Conservation (phyloP, 2,113 vertebrate genomes). For the Cnemophilus loriae region DNA sequence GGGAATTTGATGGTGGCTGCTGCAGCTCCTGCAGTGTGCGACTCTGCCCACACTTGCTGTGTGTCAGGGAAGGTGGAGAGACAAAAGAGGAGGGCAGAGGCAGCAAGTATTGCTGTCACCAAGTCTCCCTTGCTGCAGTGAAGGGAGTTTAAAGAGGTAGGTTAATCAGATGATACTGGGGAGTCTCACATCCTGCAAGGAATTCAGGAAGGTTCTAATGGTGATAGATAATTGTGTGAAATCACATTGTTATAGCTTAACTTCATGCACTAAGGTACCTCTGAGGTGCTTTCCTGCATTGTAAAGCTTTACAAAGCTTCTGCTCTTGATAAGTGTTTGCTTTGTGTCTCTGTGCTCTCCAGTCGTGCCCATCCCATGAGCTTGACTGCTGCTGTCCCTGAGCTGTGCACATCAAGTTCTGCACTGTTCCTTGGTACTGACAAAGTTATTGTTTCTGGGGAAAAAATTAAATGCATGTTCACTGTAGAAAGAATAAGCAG, state of each 20-base stretch:
- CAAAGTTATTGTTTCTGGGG: conserved; percentile 19
- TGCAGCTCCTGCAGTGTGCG: rapidly evolving
- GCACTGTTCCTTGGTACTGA: background rate
- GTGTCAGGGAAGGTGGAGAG: background rate
- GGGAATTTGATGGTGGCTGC: background rate
- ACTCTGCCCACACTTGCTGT: background rate
- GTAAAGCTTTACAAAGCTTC: conserved; percentile 13
- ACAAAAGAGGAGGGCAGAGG: background rate
- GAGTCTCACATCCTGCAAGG: background rate
- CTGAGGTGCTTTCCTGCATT: background rate
- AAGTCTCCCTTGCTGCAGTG: background rate
- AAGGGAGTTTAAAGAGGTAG: background rate
- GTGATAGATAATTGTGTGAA: rapidly evolving
- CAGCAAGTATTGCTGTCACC: background rate
- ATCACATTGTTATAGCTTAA: background rate
- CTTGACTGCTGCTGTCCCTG: background rate
- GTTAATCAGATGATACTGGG: background rate
- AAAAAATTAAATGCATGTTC: background rate
- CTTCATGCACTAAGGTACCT: background rate
- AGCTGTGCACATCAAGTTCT: background rate
- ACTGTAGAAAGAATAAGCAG: background rate
- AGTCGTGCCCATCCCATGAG: background rate
- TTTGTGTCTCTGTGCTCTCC: background rate
- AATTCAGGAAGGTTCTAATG: background rate
- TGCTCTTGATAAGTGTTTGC: background rate